phyloP scores from a whole-genome alignment of 2,797 vertebrate species.

The Phrynocephalus guinanensis region DNA sequence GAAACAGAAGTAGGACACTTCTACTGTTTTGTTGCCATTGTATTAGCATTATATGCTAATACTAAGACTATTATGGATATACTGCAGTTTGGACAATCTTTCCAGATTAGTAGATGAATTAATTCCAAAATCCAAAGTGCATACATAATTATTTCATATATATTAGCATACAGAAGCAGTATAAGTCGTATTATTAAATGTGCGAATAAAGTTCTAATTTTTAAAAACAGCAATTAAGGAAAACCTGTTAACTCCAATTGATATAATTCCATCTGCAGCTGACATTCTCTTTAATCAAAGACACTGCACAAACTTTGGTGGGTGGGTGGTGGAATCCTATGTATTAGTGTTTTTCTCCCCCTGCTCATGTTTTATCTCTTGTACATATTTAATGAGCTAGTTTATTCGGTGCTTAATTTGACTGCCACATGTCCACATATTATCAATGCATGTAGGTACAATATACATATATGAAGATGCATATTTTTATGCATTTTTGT shows the following conservation, averaged over 20 bases:
- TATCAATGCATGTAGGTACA: constrained; percentile 31
- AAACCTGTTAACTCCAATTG: constrained; percentile 63
- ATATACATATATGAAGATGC: constrained; percentile 44
- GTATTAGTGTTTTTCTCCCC: constrained; percentile 61
- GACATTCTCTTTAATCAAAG: constrained; percentile 74
- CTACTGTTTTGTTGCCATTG: background rate
- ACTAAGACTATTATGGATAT: constrained; percentile 7
- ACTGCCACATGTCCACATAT: constrained; percentile 56
- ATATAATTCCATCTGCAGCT: constrained; percentile 64
- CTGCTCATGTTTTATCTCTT: constrained; percentile 60
- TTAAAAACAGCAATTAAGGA: constrained; percentile 34
- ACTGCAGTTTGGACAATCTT: constrained; percentile 8
- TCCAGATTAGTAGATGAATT: constrained; percentile 17
- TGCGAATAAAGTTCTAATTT: constrained; percentile 31
- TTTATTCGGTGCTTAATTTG: constrained; percentile 63
- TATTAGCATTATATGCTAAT: constrained; percentile 24
- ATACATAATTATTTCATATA: background rate
- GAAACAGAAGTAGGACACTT: background rate
- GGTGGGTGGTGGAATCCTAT: constrained; percentile 29
- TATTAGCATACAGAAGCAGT: constrained; percentile 26
- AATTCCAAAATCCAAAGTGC: constrained; percentile 32
- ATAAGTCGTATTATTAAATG: constrained; percentile 33
- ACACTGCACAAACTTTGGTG: constrained; percentile 56
- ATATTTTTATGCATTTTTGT: background rate
- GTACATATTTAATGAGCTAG: constrained; percentile 51